Evolutionary conservation across 2,113 vertebrate species (phyloP), one percentile per base, ranked within the genome.

Genomic region (Oenanthe oenanthe): DNA sequence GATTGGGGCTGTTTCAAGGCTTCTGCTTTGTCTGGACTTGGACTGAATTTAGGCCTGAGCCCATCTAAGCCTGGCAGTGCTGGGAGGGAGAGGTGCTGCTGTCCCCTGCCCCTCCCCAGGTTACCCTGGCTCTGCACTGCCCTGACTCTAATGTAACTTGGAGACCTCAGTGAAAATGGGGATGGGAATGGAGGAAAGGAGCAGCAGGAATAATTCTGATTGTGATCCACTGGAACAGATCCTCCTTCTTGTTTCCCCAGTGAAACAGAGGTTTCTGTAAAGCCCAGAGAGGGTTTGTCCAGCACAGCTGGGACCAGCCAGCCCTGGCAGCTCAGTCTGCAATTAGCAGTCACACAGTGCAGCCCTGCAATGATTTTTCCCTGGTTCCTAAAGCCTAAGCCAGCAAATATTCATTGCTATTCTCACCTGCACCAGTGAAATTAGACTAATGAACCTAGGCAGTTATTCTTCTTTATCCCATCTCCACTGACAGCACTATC

Each of bases 381-480:
- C 60, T 71, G 43, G 21, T 36, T 89, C 34, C 83, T 63, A 42
- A 63, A 85, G 48, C 24, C 40, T 19, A 88, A 72, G 22, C 19
- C 53, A 78, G 57, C 22, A 71, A 88, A 60, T 50, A 74, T 4
- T 63, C 22, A 45, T 56, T 79, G 66, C 58, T 79, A 4, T 83
- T 85, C 89, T 80, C 65, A 79, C 91, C 76, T 86, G 53, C 40
- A 70, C 31, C 10, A 72, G 24, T 58, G 76, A 87, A 87, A 86
- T 84, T 43, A 93, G 70, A 81, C 65, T 60, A 74, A 76, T 65
- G 38, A 31, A 53, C 42, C 50, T 38, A 22, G 1, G 56, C 47
- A 50, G 45, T 72, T 93, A 60, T 93, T 90, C 94, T 75, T 79
- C 51, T 66, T 91, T 25, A 85, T 80, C 20, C 81, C 42, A 34